Evolutionary conservation across 2,113 vertebrate genomes (phyloP).

Genomic region (Albula glossodonta): DNA sequence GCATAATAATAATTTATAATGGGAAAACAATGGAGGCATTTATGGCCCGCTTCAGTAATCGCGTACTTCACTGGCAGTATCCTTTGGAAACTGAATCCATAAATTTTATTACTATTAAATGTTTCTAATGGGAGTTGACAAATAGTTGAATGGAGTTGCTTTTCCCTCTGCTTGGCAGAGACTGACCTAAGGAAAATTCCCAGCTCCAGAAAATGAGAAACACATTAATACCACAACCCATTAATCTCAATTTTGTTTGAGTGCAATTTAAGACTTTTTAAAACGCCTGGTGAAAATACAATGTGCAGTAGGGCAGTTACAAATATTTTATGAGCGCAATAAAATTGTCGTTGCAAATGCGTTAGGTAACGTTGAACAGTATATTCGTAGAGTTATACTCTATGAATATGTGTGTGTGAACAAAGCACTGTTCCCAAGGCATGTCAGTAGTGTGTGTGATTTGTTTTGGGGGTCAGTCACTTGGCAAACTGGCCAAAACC

Average conservation of each 20-base stretch:
- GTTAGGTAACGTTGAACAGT: slow-evolving; percentile 65
- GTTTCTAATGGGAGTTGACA: slow-evolving; percentile 97
- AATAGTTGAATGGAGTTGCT: slow-evolving; percentile 87
- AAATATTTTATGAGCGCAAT: slow-evolving; percentile 87
- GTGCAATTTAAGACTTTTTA: slow-evolving; percentile 88
- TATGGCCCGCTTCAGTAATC: slow-evolving; percentile 77
- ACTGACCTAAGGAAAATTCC: slow-evolving; percentile 73
- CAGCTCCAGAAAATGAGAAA: slow-evolving; percentile 75
- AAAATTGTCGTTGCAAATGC: slow-evolving; percentile 76
- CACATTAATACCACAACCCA: slow-evolving; percentile 77
- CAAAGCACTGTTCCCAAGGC: slow-evolving; percentile 6
- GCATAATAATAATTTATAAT: slow-evolving; percentile 78
- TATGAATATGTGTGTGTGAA: slow-evolving; percentile 10
- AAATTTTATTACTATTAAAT: slow-evolving; percentile 95
- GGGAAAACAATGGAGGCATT: slow-evolving; percentile 83
- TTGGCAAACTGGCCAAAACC: neutral
- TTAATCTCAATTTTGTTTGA: slow-evolving; percentile 85
- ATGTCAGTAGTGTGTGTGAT: slow-evolving; percentile 14
- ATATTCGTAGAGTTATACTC: slow-evolving; percentile 21
- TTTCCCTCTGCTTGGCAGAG: slow-evolving; percentile 84
- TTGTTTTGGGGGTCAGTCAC: neutral
- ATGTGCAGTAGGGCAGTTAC: slow-evolving; percentile 81
- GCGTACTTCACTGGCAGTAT: slow-evolving; percentile 83
- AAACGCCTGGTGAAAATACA: slow-evolving; percentile 85
- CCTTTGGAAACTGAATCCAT: slow-evolving; percentile 86